phyloP scores from a whole-genome alignment of 1,140 invertebrate species.

The Bradysia coprophila region DNA sequence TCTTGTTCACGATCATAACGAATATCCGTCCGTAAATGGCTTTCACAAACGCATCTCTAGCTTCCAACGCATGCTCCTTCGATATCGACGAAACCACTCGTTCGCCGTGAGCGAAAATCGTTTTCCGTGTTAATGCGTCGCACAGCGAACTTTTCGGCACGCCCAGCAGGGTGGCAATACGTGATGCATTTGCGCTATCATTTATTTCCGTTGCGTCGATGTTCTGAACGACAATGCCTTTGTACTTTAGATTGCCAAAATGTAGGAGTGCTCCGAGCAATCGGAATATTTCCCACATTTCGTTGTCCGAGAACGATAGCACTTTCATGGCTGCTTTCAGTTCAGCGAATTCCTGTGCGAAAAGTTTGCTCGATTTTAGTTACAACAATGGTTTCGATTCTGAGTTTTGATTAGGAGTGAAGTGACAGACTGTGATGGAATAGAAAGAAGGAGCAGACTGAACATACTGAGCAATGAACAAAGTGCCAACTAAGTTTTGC shows the following conservation, averaged over 20 bases:
- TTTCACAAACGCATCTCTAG: constrained; percentile 82
- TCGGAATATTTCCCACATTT: constrained; percentile 70
- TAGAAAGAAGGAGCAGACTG: too few relatives aligned
- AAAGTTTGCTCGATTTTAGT: not conserved
- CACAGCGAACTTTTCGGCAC: constrained; percentile 46
- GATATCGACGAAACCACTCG: constrained; percentile 55
- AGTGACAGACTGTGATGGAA: too few relatives aligned
- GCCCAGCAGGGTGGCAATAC: constrained; percentile 47
- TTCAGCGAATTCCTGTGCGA: constrained; percentile 70
- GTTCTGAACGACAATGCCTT: constrained; percentile 50
- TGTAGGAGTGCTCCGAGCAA: constrained; percentile 72
- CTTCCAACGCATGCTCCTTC: constrained; percentile 53
- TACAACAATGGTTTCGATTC: too few relatives aligned
- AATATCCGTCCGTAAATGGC: constrained; percentile 85
- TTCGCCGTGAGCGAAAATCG: constrained; percentile 76
- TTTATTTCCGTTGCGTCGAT: constrained; percentile 64
- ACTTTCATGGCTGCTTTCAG: constrained; percentile 83
- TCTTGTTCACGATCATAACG: constrained; percentile 75
- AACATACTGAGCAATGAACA: too few relatives aligned
- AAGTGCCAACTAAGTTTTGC: too few relatives aligned
- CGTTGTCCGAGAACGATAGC: constrained; percentile 67
- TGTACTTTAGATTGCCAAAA: constrained; percentile 79
- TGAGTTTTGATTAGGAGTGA: too few relatives aligned
- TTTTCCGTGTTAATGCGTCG: constrained; percentile 68
- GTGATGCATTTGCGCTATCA: constrained; percentile 40